Conservation (phyloP, 2,113 vertebrate genomes). For the Albula glossodonta region DNA sequence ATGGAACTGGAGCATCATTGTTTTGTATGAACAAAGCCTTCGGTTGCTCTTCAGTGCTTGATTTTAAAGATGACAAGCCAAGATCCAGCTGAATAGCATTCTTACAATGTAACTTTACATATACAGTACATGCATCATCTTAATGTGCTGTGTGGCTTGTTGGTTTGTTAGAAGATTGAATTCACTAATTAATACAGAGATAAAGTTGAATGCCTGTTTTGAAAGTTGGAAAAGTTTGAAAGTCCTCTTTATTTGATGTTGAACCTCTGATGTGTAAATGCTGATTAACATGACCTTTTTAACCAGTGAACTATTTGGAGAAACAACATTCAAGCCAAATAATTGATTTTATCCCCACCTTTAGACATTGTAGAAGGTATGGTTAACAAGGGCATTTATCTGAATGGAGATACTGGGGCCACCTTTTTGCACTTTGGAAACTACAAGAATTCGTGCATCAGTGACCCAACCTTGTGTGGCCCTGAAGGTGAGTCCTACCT, state of each 20-base stretch:
- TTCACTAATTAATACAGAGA: neutral
- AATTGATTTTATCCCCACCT: slow-evolving; percentile 22
- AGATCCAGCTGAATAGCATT: slow-evolving; percentile 2
- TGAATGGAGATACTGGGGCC: slow-evolving; percentile 76
- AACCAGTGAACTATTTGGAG: neutral
- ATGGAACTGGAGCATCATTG: neutral
- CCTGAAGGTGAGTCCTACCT: slow-evolving; percentile 77
- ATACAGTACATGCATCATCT: neutral
- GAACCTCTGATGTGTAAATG: neutral
- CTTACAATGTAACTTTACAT: neutral
- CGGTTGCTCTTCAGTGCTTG: neutral
- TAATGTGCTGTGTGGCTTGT: neutral
- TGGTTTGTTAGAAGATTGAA: neutral
- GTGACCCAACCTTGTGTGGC: slow-evolving; percentile 81
- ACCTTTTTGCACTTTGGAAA: slow-evolving; percentile 85
- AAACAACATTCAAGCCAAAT: neutral
- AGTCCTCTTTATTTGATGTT: neutral
- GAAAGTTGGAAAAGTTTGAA: slow-evolving; percentile 5
- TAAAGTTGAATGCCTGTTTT: neutral
- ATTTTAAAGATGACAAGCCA: neutral
- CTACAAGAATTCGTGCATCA: slow-evolving; percentile 85
- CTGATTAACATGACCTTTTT: neutral
- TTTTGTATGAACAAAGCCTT: slow-evolving; percentile 4
- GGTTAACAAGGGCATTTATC: slow-evolving; percentile 85
- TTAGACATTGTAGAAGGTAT: slow-evolving; percentile 93